These are phyloP conservation scores for Azemiops feae DNA, from an alignment of 2,113 vertebrate genomes.

Conservation along the genomic window DNA sequence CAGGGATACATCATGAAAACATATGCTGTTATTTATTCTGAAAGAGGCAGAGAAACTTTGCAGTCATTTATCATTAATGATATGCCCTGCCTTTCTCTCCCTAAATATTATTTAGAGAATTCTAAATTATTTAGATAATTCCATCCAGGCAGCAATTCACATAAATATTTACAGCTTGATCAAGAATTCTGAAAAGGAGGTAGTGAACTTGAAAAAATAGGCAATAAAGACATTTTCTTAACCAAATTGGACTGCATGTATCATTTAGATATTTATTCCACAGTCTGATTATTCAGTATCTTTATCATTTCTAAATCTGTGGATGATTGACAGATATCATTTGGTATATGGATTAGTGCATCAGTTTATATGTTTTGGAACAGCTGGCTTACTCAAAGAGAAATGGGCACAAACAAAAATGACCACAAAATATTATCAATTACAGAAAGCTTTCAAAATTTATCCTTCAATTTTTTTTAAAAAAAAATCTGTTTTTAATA, in stretches of 20 bases:
- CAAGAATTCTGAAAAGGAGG: slow-evolving; percentile 11
- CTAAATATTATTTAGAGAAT: not conserved
- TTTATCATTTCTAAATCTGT: slow-evolving; percentile 48
- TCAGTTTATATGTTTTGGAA: slow-evolving; percentile 65
- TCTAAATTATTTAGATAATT: not conserved
- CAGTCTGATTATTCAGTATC: slow-evolving; percentile 27
- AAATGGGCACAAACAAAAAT: slow-evolving; percentile 52
- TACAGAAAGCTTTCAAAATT: slow-evolving; percentile 49
- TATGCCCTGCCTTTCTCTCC: not conserved
- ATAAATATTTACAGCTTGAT: not conserved
- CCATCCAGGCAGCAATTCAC: slow-evolving; percentile 17
- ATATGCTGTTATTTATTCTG: not conserved
- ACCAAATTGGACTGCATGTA: slow-evolving; percentile 15
- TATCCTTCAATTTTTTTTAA: not conserved
- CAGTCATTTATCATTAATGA: slow-evolving; percentile 14
- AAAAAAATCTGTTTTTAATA: slow-evolving; percentile 24
- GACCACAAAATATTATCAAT: slow-evolving; percentile 50
- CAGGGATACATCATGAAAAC: slow-evolving; percentile 3
- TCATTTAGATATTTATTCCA: slow-evolving; percentile 38
- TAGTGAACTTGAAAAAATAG: not conserved
- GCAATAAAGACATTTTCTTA: slow-evolving; percentile 1
- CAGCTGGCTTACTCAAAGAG: slow-evolving; percentile 65
- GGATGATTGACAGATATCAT: slow-evolving; percentile 53
- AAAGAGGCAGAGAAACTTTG: not conserved
- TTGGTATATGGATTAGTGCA: slow-evolving; percentile 51